These are phyloP conservation scores for Rhynchotus rufescens DNA, from an alignment of 2,797 vertebrate genomes.

Conservation along the genomic window DNA sequence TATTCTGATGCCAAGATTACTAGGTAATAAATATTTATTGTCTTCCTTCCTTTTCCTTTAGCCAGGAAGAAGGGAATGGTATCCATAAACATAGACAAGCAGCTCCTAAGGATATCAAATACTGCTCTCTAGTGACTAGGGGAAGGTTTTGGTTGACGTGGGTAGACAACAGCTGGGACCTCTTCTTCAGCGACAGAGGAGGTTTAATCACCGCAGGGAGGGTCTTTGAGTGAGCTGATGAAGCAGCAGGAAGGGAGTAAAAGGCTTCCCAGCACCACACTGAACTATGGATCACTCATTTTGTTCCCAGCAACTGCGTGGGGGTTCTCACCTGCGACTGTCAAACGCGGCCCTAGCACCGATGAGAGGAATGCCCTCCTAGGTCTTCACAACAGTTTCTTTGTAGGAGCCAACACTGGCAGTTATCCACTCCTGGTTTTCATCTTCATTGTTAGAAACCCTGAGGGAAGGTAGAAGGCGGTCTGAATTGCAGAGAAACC, in stretches of 20 bases:
- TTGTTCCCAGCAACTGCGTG: neutral
- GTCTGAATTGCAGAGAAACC: neutral
- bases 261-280: too few species aligned
- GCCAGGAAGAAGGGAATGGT: neutral
- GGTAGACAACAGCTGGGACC: neutral
- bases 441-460: neutral
- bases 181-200: neutral
- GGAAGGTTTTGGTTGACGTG: neutral
- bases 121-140: neutral
- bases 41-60: neutral
- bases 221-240: neutral
- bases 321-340: neutral
- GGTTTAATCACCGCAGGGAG: neutral
- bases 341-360: neutral
- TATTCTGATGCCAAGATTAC: neutral
- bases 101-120: neutral
- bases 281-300: neutral
- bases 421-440: neutral
- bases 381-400: neutral
- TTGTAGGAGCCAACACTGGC: neutral
- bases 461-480: neutral
- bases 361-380: neutral
- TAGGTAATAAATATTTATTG: neutral
- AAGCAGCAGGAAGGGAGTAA: neutral
- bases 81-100: neutral